phyloP scores from a whole-genome alignment of 2,113 vertebrate species.

The Myotis lucifugus region DNA sequence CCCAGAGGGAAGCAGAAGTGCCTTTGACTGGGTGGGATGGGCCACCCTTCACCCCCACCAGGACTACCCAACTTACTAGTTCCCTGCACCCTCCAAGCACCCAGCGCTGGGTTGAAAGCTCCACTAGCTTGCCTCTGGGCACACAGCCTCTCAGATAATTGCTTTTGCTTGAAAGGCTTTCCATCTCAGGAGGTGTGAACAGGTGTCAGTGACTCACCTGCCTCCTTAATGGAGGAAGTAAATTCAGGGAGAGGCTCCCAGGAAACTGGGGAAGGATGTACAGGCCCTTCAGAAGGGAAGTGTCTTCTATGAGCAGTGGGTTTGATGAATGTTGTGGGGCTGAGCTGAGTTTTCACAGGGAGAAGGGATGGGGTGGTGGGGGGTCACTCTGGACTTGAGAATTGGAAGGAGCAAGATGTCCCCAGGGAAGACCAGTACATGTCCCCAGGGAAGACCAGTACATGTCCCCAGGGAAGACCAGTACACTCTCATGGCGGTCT shows the following conservation, averaged over 20 bases:
- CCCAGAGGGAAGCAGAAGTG: not conserved
- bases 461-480: not conserved
- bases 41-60: not conserved
- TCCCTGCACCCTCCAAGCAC: conserved; percentile 9
- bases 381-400: not conserved
- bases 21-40: not conserved
- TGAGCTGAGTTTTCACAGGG: not conserved
- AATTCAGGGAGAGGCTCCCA: conserved; percentile 52
- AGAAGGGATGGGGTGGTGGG: not conserved
- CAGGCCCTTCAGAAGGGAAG: not conserved
- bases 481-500: not conserved
- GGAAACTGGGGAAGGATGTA: not conserved
- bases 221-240: not conserved
- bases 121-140: conserved; percentile 63
- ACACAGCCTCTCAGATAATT: conserved; percentile 78
- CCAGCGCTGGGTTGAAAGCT: conserved; percentile 48
- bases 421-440: not conserved
- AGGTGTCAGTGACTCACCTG: conserved; percentile 71
- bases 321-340: not conserved
- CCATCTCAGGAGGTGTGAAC: conserved; percentile 44
- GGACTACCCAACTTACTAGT: not conserved
- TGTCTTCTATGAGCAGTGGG: not conserved
- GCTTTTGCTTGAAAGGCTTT: conserved; percentile 80
- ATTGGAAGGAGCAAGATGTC: not conserved
- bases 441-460: not conserved